Base-by-base conservation (phyloP, 2,888 invertebrate genomes). In the Drosophila mulleri region DNA sequence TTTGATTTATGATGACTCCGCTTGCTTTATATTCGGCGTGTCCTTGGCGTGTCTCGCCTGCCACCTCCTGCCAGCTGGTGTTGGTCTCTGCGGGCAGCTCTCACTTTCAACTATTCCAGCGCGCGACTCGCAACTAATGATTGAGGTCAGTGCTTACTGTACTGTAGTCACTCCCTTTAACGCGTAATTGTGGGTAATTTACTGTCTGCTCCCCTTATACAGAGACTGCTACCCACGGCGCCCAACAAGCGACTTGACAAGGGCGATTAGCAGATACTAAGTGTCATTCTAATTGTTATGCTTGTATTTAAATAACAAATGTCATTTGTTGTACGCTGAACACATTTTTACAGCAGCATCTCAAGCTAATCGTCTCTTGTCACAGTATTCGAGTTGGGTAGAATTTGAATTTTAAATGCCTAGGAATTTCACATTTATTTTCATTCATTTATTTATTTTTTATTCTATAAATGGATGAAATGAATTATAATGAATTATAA, bases 121-220 rank as follows among this genome's bases (percentile, higher is more conserved):
- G 29, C 52, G 73, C 57, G 73, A 76, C 82, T 71, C 82, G 78
- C 88, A 85, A 72, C 88, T 80, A 84, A 88, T 88, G 83, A 85
- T 88, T 88, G 83, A 85, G 83, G 88, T 85, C 80, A 82, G 69
- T 76, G 74, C 61, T 64, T 70, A 73, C 62, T 76, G 61, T 47
- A 62, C 29, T 26, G n/a, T 20, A 41, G 44, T 67, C 48, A 41
- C 26, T 61, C 39, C 18, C 52, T 42, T 61, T 20, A 41, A 29
- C 45, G 57, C 59, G 78, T 87, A 87, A 89, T 87, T 86, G 88
- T 67, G 37, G 63, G 67, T 79, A 87, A 87, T 89, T 89, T 77
- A 62, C 75, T 61, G 66, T 42, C 66, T 48, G 35, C 23, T 39
- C 29, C 37, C 14, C 37, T 23, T 29, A 29, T 29, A 42, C 5